Evolutionary conservation across 2,113 vertebrate species (phyloP).

Genomic region (Nerophis lumbriciformis): DNA sequence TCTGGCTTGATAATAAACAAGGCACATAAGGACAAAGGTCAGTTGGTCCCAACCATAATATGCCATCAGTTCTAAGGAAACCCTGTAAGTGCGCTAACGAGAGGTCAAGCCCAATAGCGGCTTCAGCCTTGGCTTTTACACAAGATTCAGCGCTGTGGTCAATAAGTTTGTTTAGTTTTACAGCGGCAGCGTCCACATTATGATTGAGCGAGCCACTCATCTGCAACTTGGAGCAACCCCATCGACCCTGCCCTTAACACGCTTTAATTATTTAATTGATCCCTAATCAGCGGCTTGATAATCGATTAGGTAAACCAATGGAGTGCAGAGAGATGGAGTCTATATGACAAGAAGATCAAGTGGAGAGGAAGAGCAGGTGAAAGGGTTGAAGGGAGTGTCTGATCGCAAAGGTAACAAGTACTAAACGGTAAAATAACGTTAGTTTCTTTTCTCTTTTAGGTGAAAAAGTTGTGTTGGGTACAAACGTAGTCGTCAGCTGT

Average conservation of each 20-base stretch:
- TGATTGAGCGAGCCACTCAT: slow-evolving; percentile 18
- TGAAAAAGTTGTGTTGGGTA: no score
- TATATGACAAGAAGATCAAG: slow-evolving; percentile 50
- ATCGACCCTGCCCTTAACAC: slow-evolving; percentile 51
- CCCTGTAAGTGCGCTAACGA: slow-evolving; percentile 2
- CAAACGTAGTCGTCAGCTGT: no score
- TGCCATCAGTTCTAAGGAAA: background rate
- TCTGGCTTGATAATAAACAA: no score
- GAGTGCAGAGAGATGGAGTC: slow-evolving; percentile 38
- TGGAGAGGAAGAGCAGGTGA: background rate
- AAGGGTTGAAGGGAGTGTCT: slow-evolving; percentile 2
- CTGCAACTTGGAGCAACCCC: slow-evolving; percentile 19
- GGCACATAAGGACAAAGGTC: no score
- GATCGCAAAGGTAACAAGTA: background rate
- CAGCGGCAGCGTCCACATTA: slow-evolving; percentile 24
- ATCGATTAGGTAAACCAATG: slow-evolving; percentile 74
- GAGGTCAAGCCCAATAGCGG: slow-evolving; percentile 12
- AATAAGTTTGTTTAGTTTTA: background rate
- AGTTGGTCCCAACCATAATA: no score
- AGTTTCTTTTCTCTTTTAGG: no score
- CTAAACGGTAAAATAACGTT: no score
- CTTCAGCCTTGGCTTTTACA: background rate
- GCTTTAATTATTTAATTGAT: slow-evolving; percentile 77
- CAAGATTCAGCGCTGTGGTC: background rate
- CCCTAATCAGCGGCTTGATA: slow-evolving; percentile 70